These are phyloP conservation scores for Nothocercus nigrocapillus DNA, from an alignment of 2,113 vertebrate species.

Conservation along the genomic window DNA sequence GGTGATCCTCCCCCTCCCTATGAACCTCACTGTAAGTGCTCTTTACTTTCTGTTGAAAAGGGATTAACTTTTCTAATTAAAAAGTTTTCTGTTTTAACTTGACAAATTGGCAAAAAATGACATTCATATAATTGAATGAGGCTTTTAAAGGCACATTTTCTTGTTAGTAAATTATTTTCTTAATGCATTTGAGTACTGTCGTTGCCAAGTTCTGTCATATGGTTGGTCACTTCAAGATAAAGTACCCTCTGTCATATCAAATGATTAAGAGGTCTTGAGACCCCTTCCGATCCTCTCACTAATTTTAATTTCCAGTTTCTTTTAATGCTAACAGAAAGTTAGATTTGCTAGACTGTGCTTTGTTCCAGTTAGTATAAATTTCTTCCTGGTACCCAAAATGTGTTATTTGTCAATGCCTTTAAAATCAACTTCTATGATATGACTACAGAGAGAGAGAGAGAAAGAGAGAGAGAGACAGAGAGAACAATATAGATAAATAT, in stretches of 20 bases:
- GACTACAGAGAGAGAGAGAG: background rate
- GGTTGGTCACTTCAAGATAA: background rate
- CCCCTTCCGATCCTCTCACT: background rate
- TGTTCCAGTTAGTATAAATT: background rate
- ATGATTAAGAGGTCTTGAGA: background rate
- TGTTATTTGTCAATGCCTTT: background rate
- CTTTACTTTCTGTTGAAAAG: background rate
- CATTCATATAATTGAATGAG: background rate
- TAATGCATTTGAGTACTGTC: background rate
- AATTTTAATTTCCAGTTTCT: background rate
- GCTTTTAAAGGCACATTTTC: background rate
- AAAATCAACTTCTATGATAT: background rate
- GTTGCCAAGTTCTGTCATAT: background rate
- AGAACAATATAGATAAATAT: background rate
- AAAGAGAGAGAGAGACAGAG: background rate
- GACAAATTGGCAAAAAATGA: background rate
- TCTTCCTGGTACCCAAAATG: background rate
- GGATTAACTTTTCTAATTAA: background rate
- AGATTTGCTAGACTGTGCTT: background rate
- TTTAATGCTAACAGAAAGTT: background rate
- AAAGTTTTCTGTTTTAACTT: background rate
- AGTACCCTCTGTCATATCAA: background rate
- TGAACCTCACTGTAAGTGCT: constrained; percentile 94
- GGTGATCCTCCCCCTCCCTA: constrained; percentile 94
- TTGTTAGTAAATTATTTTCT: background rate